These are phyloP conservation scores for Sycobia sp. DNA, from an alignment of 1,140 invertebrate species.

Conservation along the genomic window DNA sequence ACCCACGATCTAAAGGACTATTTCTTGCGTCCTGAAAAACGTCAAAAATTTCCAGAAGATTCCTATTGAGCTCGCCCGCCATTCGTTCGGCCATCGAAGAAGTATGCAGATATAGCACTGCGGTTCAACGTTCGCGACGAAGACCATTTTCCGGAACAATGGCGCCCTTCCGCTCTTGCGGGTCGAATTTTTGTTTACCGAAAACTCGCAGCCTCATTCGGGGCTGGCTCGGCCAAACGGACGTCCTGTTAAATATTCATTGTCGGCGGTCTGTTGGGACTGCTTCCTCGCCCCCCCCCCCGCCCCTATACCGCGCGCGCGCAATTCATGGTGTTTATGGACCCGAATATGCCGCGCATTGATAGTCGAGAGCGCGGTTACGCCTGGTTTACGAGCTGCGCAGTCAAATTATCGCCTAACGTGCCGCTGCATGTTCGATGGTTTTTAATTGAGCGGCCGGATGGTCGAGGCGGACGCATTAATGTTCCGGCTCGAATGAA, in stretches of 20 bases:
- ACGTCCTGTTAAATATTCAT: constrained; percentile 43
- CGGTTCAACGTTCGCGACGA: too few species aligned
- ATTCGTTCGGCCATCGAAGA: too few species aligned
- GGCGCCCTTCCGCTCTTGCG: neutral
- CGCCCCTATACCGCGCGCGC: neutral
- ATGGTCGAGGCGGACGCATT: too few species aligned
- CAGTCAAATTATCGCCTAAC: constrained; percentile 1
- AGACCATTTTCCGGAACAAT: too few species aligned
- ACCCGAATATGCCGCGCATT: neutral
- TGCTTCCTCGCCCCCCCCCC: too few species aligned
- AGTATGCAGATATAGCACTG: too few species aligned
- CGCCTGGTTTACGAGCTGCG: neutral
- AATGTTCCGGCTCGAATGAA: too few species aligned
- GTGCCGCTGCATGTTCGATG: neutral
- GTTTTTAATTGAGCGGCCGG: too few species aligned
- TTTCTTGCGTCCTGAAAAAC: too few species aligned
- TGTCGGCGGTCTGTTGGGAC: neutral
- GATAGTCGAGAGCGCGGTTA: neutral
- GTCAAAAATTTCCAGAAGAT: too few species aligned
- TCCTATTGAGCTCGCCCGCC: too few species aligned
- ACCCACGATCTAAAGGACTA: too few species aligned
- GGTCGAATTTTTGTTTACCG: constrained; percentile 21
- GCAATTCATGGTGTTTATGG: neutral
- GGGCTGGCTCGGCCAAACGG: constrained; percentile 4
- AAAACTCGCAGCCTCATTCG: constrained; percentile 32